Evolutionary conservation across 2,888 invertebrate genomes (phyloP).

Genomic region (Scaptomyza parva): DNA sequence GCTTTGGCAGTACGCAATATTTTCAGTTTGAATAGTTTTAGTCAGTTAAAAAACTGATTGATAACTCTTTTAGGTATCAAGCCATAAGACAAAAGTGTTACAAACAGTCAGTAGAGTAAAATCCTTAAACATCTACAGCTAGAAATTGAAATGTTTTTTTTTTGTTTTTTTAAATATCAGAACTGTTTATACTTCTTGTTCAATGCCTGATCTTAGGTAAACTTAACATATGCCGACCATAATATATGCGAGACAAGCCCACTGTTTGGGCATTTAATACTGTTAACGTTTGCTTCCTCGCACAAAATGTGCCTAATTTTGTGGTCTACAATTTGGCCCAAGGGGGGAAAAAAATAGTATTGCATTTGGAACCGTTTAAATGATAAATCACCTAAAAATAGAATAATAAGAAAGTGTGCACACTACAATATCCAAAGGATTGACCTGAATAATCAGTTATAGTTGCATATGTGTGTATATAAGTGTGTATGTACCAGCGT

Average conservation of each 20-base stretch:
- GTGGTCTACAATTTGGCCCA: conserved; percentile 7
- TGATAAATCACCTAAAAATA: conserved; percentile 7
- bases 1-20: conserved; percentile 51
- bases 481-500: conserved; percentile 20
- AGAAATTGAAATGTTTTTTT: too few species aligned
- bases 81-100: conserved; percentile 16
- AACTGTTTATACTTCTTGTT: conserved; percentile 13
- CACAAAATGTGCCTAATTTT: conserved; percentile 9
- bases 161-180: conserved; percentile 5
- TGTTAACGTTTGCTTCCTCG: conserved; percentile 27
- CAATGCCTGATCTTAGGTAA: conserved; percentile 10
- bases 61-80: conserved; percentile 13
- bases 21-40: conserved; percentile 23
- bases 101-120: conserved; percentile 8
- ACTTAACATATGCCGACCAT: conserved; percentile 4
- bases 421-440: conserved; percentile 30
- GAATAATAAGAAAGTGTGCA: conserved; percentile 33
- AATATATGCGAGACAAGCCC: conserved; percentile 1
- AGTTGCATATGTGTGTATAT: conserved; percentile 3
- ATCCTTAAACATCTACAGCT: conserved; percentile 6
- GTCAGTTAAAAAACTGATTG: conserved; percentile 12
- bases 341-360: not conserved
- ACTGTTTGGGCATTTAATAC: conserved; percentile 38
- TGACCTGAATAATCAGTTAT: conserved; percentile 47
- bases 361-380: conserved; percentile 18